phyloP scores from a whole-genome alignment of 1,140 invertebrate genomes.

The Pararge aegeria region DNA sequence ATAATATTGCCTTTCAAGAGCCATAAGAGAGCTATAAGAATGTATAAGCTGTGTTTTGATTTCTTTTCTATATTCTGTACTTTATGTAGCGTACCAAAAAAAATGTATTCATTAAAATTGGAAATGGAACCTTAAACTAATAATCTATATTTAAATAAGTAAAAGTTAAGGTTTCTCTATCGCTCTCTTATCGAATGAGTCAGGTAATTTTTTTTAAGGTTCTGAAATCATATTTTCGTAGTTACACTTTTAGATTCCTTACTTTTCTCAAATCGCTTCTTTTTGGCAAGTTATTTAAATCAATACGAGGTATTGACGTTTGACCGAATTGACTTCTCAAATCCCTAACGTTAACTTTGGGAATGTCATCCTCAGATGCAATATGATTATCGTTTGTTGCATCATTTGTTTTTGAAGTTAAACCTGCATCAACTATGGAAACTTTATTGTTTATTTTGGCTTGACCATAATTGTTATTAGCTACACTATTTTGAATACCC shows the following conservation, averaged over 20 bases:
- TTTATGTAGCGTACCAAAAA: too few species aligned
- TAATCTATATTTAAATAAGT: too few species aligned
- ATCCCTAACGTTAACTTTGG: constrained; percentile 21
- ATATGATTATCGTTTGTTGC: constrained; percentile 12
- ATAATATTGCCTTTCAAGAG: too few species aligned
- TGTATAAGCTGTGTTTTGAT: too few species aligned
- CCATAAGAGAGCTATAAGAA: too few species aligned
- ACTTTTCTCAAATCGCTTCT: constrained; percentile 4
- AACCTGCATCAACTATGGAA: constrained; percentile 10
- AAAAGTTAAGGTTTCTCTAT: too few species aligned
- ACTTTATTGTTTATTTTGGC: constrained; percentile 2
- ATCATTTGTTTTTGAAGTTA: constrained; percentile 17
- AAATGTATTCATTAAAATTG: too few species aligned
- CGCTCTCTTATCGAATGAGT: too few species aligned
- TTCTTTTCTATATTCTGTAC: too few species aligned
- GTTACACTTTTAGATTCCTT: neutral
- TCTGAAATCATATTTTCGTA: neutral
- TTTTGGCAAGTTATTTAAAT: constrained; percentile 9
- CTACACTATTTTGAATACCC: neutral
- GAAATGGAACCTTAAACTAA: too few species aligned
- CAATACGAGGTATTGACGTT: neutral
- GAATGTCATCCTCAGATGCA: neutral
- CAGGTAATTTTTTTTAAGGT: too few species aligned
- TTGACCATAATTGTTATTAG: neutral
- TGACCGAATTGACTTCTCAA: constrained; percentile 25